Base-by-base conservation (phyloP, 2,888 invertebrate species). In the Taenaris catops region DNA sequence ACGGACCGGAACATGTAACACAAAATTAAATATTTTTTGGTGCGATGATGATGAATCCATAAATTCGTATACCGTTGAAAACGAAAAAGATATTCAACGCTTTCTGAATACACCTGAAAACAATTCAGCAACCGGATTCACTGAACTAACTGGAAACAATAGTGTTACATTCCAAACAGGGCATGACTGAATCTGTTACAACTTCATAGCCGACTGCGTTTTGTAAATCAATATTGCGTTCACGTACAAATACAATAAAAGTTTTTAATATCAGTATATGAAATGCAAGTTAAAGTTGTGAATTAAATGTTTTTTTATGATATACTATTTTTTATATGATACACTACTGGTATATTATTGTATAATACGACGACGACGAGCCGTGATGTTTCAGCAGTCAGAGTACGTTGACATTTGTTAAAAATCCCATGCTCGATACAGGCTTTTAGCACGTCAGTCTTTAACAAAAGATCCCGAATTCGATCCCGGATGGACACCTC, bases 91-190 rank as follows among this genome's bases (percentile, higher is more conserved):
- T 64, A 58, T 56, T 53, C 47, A 41, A 55, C 59, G 56, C 57
- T 51, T 53, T 43, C 42, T 57, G 58, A 67, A 67, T 66, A 64
- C 66, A 72, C 57, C 60, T 62, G 63, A 69, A 72, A 75, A 75
- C 72, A 73, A 76, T 74, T 69, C 65, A 54, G 48, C 48, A 66
- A 51, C 53, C 60, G 51, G 57, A 55, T 58, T 60, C 63, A 55
- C 61, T 61, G 63, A 59, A 64, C 61, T 60, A 66, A 66, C 62
- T 58, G 49, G 48, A 48, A 43, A 56, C 59, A 55, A 51, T 54
- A 61, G 55, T 59, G 58, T 62, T 57, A 64, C 70, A 63, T 71
- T 66, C 62, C 62, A 51, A 55, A 55, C 59, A 51, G 54, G 53
- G 52, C 55, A 54, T 61, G 59, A 62, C 63, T 64, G 68, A 71